These are phyloP conservation scores for Myopa tessellatipennis DNA, from an alignment of 2,888 invertebrate species.

Conservation along the genomic window DNA sequence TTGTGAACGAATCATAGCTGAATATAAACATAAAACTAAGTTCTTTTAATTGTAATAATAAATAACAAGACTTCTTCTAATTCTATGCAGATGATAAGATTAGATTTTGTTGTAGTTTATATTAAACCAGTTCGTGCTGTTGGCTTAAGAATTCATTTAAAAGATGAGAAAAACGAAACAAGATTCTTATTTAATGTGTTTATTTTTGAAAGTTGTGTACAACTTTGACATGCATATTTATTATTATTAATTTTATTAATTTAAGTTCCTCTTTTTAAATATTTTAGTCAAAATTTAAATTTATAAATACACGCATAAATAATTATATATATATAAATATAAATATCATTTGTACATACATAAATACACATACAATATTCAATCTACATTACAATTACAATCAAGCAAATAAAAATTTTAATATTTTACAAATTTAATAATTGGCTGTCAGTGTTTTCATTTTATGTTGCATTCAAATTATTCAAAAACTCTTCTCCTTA, in stretches of 20 bases:
- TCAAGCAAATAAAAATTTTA: conserved; percentile 33
- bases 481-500: no score
- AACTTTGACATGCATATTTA: conserved; percentile 1
- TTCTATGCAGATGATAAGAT: background rate
- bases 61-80: conserved; percentile 15
- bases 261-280: conserved; percentile 34
- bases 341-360: conserved; percentile 33
- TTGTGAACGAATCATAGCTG: background rate
- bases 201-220: background rate
- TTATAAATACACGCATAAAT: conserved; percentile 1
- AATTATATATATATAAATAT: background rate
- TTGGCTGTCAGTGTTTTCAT: background rate
- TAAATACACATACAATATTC: background rate
- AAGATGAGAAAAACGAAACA: background rate
- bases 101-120: conserved; percentile 1
- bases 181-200: background rate
- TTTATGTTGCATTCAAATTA: background rate
- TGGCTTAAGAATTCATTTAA: no score
- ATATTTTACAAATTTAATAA: conserved; percentile 21
- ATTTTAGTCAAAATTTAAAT: conserved; percentile 35
- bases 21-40: conserved; percentile 15
- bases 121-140: background rate
- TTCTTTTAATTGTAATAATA: conserved; percentile 14
- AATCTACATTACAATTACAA: conserved; percentile 14
- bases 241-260: background rate